A percentile compares a stretch with the other conserved stretches of the same genome.
phyloP scores from a whole-genome alignment of 1,140 invertebrate species.

The Pseudomyrmex flavicornis region DNA sequence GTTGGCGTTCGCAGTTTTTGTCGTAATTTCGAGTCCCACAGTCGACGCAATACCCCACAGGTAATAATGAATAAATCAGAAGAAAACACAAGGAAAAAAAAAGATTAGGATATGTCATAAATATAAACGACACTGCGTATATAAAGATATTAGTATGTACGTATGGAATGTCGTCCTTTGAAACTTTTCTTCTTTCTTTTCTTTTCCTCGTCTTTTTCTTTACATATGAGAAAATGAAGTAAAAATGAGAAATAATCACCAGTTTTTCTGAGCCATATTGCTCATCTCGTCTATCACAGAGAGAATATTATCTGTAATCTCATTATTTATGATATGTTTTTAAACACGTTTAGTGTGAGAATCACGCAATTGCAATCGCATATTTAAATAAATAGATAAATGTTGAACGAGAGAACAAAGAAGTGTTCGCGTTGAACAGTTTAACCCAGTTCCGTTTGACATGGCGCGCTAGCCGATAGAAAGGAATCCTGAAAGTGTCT shows the following conservation, averaged over 20 bases:
- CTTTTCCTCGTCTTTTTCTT: too few species aligned
- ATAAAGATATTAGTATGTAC: too few species aligned
- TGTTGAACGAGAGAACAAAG: constrained; percentile 27
- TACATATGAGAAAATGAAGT: too few species aligned
- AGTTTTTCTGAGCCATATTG: too few species aligned
- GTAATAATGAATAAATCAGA: constrained; percentile 51
- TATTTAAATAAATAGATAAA: constrained; percentile 20
- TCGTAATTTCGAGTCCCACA: constrained; percentile 52
- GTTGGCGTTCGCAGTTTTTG: constrained; percentile 63
- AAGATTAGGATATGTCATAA: background rate
- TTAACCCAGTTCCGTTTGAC: constrained; percentile 72
- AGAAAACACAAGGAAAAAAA: background rate
- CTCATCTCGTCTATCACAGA: too few species aligned
- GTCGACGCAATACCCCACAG: constrained; percentile 73
- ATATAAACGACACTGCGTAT: background rate
- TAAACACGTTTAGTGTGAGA: constrained; percentile 3
- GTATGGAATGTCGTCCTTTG: too few species aligned
- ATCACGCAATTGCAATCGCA: background rate
- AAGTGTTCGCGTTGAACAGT: constrained; percentile 53
- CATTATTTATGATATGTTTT: constrained; percentile 9
- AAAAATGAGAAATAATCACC: too few species aligned
- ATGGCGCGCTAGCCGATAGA: constrained; percentile 36
- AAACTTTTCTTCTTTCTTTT: too few species aligned
- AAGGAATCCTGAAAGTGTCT: constrained; percentile 60
- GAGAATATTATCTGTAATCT: too few species aligned